Conservation (phyloP, 2,113 vertebrate species). For the Dipodomys stephensi region DNA sequence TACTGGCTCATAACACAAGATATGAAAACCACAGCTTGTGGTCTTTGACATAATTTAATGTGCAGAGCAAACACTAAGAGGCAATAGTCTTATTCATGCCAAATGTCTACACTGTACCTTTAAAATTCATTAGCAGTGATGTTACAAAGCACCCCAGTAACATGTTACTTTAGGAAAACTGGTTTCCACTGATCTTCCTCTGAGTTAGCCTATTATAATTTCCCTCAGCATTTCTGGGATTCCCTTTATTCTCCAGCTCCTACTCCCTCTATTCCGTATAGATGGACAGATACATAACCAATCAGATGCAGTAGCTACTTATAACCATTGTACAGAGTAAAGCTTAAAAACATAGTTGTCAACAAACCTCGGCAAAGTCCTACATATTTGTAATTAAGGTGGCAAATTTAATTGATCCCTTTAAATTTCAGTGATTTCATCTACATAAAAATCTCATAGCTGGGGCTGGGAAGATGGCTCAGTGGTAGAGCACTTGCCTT, state of each 20-base stretch:
- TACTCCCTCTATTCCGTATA: conserved; percentile 39
- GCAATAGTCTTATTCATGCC: conserved; percentile 19
- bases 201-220: conserved; percentile 51
- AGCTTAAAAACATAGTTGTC: conserved; percentile 32
- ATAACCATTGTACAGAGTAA: not conserved
- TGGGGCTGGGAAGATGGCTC: too few relatives aligned
- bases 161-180: conserved; percentile 58
- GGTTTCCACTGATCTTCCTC: conserved; percentile 40
- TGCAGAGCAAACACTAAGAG: conserved; percentile 31
- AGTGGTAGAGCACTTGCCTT: too few relatives aligned
- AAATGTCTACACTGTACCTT: conserved; percentile 22
- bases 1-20: conserved; percentile 11
- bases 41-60: conserved; percentile 17
- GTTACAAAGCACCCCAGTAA: conserved; percentile 38
- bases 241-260: conserved; percentile 50
- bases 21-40: not conserved
- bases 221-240: conserved; percentile 34
- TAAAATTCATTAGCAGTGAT: conserved; percentile 46
- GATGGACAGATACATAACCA: conserved; percentile 14
- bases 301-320: not conserved
- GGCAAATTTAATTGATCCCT: conserved; percentile 2
- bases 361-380: conserved; percentile 1
- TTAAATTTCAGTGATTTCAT: conserved; percentile 10
- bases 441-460: not conserved
- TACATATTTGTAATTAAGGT: conserved; percentile 4